Conservation (phyloP, 2,888 invertebrate species). For the Polymixis flavicincta region DNA sequence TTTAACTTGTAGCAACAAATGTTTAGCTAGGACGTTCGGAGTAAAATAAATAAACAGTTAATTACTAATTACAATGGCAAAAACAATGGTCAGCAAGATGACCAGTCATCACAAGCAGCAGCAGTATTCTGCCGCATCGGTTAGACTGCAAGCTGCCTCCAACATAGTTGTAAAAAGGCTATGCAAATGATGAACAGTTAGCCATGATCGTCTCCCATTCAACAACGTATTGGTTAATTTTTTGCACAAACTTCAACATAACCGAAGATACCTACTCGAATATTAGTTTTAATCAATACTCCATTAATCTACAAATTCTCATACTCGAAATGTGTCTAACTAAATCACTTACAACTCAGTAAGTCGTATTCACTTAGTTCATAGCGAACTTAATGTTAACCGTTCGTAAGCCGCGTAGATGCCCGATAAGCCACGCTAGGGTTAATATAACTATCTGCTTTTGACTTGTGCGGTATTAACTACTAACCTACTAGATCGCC, state of each 20-base stretch:
- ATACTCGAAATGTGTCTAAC: conserved; percentile 11
- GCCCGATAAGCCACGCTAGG: conserved; percentile 33
- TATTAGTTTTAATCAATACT: conserved; percentile 28
- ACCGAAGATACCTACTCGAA: neutral
- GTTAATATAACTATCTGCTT: conserved; percentile 46
- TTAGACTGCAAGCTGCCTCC: too few relatives aligned
- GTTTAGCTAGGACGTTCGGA: too few relatives aligned
- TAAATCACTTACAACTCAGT: conserved; percentile 40
- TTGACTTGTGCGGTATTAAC: conserved; percentile 57
- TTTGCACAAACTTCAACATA: neutral
- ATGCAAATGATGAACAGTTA: too few relatives aligned
- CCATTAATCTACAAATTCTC: neutral
- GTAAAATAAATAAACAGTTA: too few relatives aligned
- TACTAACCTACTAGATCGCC: neutral
- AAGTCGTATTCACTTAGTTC: conserved; percentile 38
- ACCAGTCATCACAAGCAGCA: too few relatives aligned
- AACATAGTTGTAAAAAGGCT: too few relatives aligned
- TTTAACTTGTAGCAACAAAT: too few relatives aligned
- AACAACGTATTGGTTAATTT: neutral
- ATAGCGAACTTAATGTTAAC: conserved; percentile 34
- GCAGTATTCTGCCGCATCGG: too few relatives aligned
- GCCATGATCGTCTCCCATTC: neutral
- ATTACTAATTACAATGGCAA: too few relatives aligned
- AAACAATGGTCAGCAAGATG: too few relatives aligned
- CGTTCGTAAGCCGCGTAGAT: conserved; percentile 41